A percentile compares a stretch with the other conserved stretches of the same genome.
Conservation (phyloP, 2,888 invertebrate species). For the Heteropelma amictum region DNA sequence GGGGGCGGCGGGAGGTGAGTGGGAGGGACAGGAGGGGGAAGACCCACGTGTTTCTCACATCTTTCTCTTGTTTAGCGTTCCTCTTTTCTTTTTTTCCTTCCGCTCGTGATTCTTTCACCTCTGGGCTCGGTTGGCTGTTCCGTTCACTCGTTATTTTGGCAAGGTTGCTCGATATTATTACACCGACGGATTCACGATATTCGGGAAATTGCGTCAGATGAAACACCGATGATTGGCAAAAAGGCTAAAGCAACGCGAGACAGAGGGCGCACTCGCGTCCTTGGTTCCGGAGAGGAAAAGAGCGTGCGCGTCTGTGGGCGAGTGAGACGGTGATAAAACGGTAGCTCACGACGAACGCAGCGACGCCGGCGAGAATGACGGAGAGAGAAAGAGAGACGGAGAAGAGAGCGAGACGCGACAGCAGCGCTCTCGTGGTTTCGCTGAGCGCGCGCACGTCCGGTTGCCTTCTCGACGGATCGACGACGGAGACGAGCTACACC, state of each 20-base stretch:
- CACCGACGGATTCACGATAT: neutral
- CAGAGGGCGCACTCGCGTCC: constrained; percentile 23
- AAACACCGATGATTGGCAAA: neutral
- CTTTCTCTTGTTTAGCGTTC: neutral
- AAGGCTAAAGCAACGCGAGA: neutral
- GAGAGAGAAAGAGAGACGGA: neutral
- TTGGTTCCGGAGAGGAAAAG: neutral
- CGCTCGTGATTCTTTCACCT: neutral
- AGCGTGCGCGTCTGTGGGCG: neutral
- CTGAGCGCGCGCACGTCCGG: constrained; percentile 48
- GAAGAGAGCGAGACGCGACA: neutral
- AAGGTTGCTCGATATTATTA: neutral
- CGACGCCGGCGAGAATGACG: constrained; percentile 9
- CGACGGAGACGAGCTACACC: constrained; percentile 36
- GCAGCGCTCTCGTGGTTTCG: constrained; percentile 35
- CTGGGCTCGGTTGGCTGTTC: neutral
- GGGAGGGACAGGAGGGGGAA: neutral
- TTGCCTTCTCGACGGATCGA: constrained; percentile 30
- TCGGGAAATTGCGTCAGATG: neutral
- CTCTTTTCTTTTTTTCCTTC: neutral
- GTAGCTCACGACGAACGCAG: neutral
- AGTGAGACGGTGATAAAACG: constrained; percentile 33
- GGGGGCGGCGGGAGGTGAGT: neutral
- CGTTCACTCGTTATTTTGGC: neutral
- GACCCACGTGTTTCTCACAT: constrained; percentile 26